Percentiles rank a stretch among this genome's conserved stretches.
Conservation (phyloP, 2,888 invertebrate genomes). For the Aspidapion aeneum region DNA sequence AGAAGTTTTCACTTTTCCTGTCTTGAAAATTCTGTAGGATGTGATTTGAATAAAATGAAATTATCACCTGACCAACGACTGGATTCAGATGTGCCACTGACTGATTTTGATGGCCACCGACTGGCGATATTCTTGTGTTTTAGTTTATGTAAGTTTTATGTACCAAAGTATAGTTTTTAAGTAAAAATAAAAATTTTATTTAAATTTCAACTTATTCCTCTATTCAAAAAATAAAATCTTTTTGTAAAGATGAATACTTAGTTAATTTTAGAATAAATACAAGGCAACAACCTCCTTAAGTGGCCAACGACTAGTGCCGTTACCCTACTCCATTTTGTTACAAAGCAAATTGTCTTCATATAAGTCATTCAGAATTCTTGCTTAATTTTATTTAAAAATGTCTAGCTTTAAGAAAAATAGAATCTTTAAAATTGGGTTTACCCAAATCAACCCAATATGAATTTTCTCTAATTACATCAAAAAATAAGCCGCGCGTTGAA, state of each 20-base stretch:
- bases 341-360: no score
- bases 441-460: no score
- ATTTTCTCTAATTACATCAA: no score
- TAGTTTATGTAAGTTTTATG: neutral
- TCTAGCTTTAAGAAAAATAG: no score
- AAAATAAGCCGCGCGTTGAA: no score
- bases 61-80: no score
- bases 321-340: no score
- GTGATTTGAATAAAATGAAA: no score
- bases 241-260: neutral
- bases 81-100: neutral
- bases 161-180: neutral
- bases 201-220: no score
- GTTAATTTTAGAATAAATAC: neutral
- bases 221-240: neutral
- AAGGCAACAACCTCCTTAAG: neutral
- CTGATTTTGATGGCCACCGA: neutral
- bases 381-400: no score
- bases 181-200: neutral
- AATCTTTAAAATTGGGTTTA: no score
- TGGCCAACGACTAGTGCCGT: neutral
- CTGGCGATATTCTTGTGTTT: neutral
- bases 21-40: neutral
- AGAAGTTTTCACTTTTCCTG: neutral
- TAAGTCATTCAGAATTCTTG: no score